These are phyloP conservation scores for Dermatemys mawii DNA, from an alignment of 2,113 vertebrate genomes.

Conservation along the genomic window DNA sequence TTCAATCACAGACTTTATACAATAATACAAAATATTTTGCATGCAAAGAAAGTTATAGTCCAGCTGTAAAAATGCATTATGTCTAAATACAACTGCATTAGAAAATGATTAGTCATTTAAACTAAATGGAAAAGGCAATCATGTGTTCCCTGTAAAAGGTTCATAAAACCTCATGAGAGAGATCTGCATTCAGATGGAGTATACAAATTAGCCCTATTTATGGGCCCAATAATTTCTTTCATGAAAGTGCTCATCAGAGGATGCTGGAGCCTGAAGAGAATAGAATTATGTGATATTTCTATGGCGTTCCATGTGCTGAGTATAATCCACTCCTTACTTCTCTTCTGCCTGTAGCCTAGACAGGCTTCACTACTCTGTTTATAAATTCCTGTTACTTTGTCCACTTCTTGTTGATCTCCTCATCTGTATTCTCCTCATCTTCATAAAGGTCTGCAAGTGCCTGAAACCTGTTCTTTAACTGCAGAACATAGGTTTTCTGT, in stretches of 20 bases:
- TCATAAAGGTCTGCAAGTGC: too few species aligned
- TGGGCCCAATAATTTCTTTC: background rate
- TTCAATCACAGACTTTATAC: background rate
- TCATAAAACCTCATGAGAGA: background rate
- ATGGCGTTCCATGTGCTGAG: too few species aligned
- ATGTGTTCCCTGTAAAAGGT: background rate
- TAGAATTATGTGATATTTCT: background rate
- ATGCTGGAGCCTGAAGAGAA: background rate
- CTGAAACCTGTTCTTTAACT: too few species aligned
- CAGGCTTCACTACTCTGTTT: too few species aligned
- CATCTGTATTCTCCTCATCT: too few species aligned
- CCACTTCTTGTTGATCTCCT: too few species aligned
- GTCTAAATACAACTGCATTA: background rate
- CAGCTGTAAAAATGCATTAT: background rate
- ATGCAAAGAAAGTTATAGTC: background rate
- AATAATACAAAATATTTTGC: background rate
- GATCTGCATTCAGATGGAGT: background rate
- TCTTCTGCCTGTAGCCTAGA: too few species aligned
- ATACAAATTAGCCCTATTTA: background rate
- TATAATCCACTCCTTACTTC: too few species aligned
- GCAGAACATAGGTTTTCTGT: too few species aligned
- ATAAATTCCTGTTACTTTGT: too few species aligned
- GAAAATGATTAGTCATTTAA: background rate
- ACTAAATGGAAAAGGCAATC: background rate
- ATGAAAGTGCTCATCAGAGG: background rate